Base-by-base conservation (phyloP, 2,888 invertebrate species). In the Imbricaverruca yamaguchii region DNA sequence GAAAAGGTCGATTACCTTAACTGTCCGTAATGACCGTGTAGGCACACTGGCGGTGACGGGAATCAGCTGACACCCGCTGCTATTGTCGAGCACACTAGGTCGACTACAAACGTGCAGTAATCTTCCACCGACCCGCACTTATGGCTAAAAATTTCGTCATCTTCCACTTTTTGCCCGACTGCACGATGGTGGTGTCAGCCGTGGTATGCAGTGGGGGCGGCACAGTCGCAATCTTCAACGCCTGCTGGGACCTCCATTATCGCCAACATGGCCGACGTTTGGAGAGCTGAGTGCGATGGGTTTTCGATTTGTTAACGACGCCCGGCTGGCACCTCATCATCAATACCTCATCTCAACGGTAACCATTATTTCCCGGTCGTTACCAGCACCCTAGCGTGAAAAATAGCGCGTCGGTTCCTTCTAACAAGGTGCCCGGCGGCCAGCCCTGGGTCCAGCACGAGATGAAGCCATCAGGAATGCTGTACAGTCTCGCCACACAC, bases 381-480 rank as follows among this genome's bases (percentile, higher is more conserved):
- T 65, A 65, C 65, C 65, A 65, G 12, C 65, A n/a, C 11, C 23
- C 65, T 23, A 65, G 65, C 65, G 65, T 65, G 65, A 65, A 65
- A 65, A 65, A 65, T 65, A 65, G 65, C 23, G 65, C 65, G 65
- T 23, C 65, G 23, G 23, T 10, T 23, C 10, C 65, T 65, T 65
- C 65, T 65, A 65, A 65, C 65, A 23, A 65, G 65, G 65, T 23
- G n/a, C 12, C 65, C 65, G 65, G 23, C 65, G 23, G 8, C 65
- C 65, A 23, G n/a, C 65, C 6, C 65, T 0, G 65, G 65, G 65
- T 23, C 18, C 65, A n/a, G 10, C 23, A 12, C 23, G n/a, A 12
- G 65, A 65, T 65, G 65, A 65, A 65, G 65, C 65, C 23, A 65
- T 65, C 65, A 65, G 65, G 65, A 65, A 65, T 65, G 65, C 23